A percentile compares a stretch with the other conserved stretches of the same genome.
These are phyloP conservation scores for Anastrepha ludens DNA, from an alignment of 1,140 invertebrate genomes.

Conservation along the genomic window DNA sequence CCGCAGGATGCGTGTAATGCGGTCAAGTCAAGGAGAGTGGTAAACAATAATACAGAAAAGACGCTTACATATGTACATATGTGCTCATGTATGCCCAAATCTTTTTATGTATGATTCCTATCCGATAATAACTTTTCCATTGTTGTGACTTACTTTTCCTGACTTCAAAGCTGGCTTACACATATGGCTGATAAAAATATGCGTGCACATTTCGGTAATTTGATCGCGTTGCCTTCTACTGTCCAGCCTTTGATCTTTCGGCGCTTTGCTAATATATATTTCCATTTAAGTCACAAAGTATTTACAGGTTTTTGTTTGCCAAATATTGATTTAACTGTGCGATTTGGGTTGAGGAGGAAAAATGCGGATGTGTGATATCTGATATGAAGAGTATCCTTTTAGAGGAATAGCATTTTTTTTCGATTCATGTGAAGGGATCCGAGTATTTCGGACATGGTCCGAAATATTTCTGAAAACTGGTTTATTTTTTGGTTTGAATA, in stretches of 20 bases:
- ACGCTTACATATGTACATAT: neutral
- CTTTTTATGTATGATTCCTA: neutral
- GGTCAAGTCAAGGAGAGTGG: neutral
- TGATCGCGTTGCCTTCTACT: constrained; percentile 9
- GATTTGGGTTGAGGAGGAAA: neutral
- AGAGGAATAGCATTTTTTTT: too few species aligned
- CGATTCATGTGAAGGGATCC: too few species aligned
- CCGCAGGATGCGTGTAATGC: constrained; percentile 26
- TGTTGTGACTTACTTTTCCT: neutral
- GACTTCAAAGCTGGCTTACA: neutral
- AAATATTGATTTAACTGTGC: constrained; percentile 27
- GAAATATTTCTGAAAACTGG: too few species aligned
- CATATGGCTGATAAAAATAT: neutral
- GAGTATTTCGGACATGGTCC: too few species aligned
- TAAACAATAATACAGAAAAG: neutral
- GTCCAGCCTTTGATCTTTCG: neutral
- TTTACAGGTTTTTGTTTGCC: neutral
- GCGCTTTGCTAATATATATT: neutral
- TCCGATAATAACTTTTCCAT: constrained; percentile 20
- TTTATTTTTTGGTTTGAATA: too few species aligned
- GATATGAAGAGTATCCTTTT: too few species aligned
- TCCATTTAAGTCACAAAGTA: neutral
- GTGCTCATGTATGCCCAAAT: neutral
- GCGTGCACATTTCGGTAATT: neutral
- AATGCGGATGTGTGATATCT: neutral